Evolutionary conservation across 2,797 vertebrate genomes (phyloP).

Genomic region (Hapalemur alaotrensis): DNA sequence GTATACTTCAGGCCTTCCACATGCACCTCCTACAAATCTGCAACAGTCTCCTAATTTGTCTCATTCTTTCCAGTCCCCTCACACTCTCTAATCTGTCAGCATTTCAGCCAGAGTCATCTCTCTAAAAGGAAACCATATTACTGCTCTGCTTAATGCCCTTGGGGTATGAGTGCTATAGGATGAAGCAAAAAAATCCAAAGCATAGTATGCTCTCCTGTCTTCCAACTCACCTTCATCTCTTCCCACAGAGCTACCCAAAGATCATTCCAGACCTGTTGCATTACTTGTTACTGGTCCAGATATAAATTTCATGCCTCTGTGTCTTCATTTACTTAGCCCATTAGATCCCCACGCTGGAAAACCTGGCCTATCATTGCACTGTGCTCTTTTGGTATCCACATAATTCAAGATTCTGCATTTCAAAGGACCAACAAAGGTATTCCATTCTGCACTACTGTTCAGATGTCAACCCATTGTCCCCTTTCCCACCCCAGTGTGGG

Average conservation of each 20-base stretch:
- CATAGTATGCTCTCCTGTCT: background rate
- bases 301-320: background rate
- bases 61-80: background rate
- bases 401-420: background rate
- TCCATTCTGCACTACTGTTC: background rate
- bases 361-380: background rate
- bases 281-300: background rate
- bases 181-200: background rate
- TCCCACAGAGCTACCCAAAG: background rate
- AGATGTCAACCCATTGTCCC: background rate
- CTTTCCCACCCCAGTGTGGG: background rate
- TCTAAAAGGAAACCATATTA: background rate
- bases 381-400: background rate
- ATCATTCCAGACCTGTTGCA: background rate
- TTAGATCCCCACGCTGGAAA: background rate
- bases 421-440: background rate
- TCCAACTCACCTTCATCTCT: background rate
- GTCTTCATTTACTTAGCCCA: background rate
- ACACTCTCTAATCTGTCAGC: background rate
- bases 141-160: background rate
- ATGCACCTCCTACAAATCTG: background rate
- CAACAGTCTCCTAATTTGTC: background rate
- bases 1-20: background rate
- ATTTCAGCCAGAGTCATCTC: background rate
- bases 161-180: background rate